These are phyloP conservation scores for Catostomus latipinnis DNA, from an alignment of 2,797 vertebrate genomes.

Conservation along the genomic window DNA sequence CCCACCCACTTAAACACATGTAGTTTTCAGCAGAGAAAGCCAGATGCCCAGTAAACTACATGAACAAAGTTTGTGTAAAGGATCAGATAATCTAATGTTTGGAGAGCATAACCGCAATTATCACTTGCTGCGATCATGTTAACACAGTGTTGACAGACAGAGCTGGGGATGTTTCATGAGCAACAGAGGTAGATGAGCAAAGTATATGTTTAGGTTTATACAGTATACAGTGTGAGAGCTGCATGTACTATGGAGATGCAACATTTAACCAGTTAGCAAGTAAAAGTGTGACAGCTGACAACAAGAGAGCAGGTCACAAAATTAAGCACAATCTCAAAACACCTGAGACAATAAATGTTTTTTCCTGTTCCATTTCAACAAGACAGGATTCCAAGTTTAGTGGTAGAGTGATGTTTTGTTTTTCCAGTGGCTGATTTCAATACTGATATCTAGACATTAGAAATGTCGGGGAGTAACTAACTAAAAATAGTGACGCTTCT, in stretches of 20 bases:
- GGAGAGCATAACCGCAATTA: conserved; percentile 24
- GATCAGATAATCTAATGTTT: conserved; percentile 6
- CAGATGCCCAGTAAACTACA: not conserved
- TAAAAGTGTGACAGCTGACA: not conserved
- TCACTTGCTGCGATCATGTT: conserved; percentile 7
- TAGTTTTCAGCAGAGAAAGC: conserved; percentile 18
- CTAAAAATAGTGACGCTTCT: no score
- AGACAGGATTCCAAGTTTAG: not conserved
- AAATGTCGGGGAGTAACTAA: no score
- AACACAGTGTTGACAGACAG: conserved; percentile 16
- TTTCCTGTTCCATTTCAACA: not conserved
- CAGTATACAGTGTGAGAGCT: conserved; percentile 10
- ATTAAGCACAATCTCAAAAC: not conserved
- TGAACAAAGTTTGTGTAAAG: not conserved
- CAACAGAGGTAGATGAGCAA: not conserved
- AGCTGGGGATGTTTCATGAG: not conserved
- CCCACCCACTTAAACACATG: conserved; percentile 33
- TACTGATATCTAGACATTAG: not conserved
- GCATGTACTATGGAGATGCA: not conserved
- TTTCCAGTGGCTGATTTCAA: not conserved
- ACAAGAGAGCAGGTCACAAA: not conserved
- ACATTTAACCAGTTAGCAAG: not conserved
- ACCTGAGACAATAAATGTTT: not conserved
- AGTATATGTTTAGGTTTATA: not conserved
- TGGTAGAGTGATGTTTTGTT: not conserved